phyloP scores from a whole-genome alignment of 1,140 invertebrate genomes.

The Zeugodacus cucurbitae region DNA sequence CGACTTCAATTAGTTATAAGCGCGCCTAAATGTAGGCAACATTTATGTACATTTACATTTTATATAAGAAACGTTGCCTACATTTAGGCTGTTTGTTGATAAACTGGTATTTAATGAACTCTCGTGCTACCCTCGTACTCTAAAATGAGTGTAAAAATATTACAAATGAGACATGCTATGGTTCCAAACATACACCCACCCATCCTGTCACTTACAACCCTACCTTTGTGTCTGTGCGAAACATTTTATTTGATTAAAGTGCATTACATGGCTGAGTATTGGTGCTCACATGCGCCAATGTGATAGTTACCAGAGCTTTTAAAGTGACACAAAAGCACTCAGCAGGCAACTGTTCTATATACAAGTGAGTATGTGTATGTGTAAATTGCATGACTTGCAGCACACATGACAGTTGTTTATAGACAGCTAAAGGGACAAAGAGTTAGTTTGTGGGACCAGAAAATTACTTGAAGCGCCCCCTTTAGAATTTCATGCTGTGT shows the following conservation, averaged over 20 bases:
- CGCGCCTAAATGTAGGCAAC: no score
- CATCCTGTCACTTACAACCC: no score
- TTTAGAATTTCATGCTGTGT: neutral
- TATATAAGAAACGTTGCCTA: no score
- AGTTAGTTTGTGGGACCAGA: neutral
- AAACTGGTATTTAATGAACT: no score
- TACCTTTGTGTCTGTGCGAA: neutral
- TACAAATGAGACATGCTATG: neutral
- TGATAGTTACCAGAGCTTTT: neutral
- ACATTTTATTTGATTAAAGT: constrained; percentile 18
- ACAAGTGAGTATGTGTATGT: neutral
- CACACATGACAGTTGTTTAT: neutral
- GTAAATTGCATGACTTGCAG: neutral
- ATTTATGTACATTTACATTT: no score
- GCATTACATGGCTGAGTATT: neutral
- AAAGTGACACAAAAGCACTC: constrained; percentile 6
- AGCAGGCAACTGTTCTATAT: neutral
- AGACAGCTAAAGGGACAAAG: neutral
- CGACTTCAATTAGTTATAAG: no score
- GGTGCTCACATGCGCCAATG: neutral
- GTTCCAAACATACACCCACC: neutral
- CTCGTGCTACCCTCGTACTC: neutral
- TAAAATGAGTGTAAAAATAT: neutral
- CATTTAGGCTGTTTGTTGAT: no score
- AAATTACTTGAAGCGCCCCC: neutral